Evolutionary conservation across 2,888 invertebrate species (phyloP), one percentile per base, ranked within the genome.

Genomic region (Caenorhabditis sp.): DNA sequence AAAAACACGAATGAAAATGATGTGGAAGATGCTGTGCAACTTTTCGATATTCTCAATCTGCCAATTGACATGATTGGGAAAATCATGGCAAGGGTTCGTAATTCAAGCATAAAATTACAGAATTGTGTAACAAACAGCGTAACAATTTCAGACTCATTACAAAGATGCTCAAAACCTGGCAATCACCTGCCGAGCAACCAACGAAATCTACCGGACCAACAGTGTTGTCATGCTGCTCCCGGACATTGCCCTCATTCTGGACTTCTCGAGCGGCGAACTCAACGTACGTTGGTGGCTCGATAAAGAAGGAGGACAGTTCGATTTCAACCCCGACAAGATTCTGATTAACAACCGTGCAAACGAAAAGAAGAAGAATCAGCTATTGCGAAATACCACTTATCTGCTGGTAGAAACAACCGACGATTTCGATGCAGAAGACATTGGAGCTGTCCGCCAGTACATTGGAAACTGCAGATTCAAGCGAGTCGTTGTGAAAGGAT

Each of bases 111-210:
- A n/a, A n/a, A n/a, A n/a, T n/a, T n/a, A n/a, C n/a, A n/a, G n/a
- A n/a, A n/a, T n/a, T n/a, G n/a, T n/a, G n/a, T 26, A 55, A 55
- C 37, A 1, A 24, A 17, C n/a, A n/a, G n/a, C n/a, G n/a, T n/a
- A n/a, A n/a, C n/a, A n/a, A n/a, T 55, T 70, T 52, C 55, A 70
- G 70, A 45, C 43, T 7, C 6, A 35, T 9, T 70, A 70, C 70
- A 37, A 45, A 22, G 52, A 52, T 17, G 70, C 53, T 27, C 70
- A 70, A 45, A 59, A 27, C 35, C 45, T 70, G 7, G 70, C 70
- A 0, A 30, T 32, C 45, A 53, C 43, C 13, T 68, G 68, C 32
- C 41, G 41, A 1, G 6, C 43, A 4, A 35, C 58, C 26, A 68
- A 68, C 37, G 15, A 27, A 3, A 52, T 68, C 52, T 68, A 59